Conservation (phyloP, 2,888 invertebrate species). For the Ischnus inquisitorius region DNA sequence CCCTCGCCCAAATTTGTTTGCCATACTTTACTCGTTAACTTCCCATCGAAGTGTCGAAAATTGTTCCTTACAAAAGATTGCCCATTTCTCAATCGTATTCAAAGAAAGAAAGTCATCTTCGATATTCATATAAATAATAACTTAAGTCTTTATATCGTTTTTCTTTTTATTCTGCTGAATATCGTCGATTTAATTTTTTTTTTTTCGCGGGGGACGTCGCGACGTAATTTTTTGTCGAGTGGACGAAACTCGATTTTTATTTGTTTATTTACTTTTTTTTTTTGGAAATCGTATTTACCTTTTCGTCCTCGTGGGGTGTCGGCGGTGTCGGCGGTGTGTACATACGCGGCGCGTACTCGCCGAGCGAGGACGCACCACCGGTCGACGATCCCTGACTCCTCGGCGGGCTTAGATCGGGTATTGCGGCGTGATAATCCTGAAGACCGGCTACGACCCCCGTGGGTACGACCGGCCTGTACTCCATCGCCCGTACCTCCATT, state of each 20-base stretch:
- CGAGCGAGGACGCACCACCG: constrained; percentile 84
- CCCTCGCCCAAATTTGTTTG: constrained; percentile 51
- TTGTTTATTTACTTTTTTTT: neutral
- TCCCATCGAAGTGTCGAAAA: neutral
- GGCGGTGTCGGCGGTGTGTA: constrained; percentile 85
- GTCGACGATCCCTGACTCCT: constrained; percentile 84
- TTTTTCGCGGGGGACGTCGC: no score
- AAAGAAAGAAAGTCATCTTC: no score
- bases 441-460: constrained; percentile 83
- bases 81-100: neutral
- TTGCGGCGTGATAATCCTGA: constrained; percentile 84
- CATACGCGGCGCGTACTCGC: constrained; percentile 84
- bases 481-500: constrained; percentile 88
- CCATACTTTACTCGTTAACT: constrained; percentile 57
- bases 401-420: constrained; percentile 84
- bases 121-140: no score
- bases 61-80: neutral
- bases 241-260: no score
- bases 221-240: no score
- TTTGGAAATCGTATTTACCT: constrained; percentile 76
- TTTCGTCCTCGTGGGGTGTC: constrained; percentile 84
- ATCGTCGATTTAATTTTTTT: no score
- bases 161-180: no score
- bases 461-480: constrained; percentile 86
- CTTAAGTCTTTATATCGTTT: no score